Base-by-base conservation (phyloP, 2,113 vertebrate genomes). In the Myotis lucifugus region DNA sequence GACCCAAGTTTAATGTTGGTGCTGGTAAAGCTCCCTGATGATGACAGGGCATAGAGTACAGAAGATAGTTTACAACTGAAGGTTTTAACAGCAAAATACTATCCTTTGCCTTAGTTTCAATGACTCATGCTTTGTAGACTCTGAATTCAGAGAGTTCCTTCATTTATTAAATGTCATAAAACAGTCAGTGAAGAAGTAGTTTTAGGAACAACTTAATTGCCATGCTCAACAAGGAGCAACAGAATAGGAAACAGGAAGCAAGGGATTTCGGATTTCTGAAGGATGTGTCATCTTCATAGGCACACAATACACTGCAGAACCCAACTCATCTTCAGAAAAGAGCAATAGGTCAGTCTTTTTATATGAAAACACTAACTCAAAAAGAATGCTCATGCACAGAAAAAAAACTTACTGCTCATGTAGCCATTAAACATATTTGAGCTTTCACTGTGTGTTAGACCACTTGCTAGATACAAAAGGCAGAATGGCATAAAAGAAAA, bases 141-240 rank as follows among this genome's bases (percentile, higher is more conserved):
- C 15, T 56, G 32, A 90, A 81, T 32, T 19, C 19, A 29, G n/a
- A 72, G 42, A 83, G 29, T 50, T 77, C 21, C 14, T 82, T 87
- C n/a, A 87, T 70, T 84, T 90, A 87, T 42, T 69, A 61, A 66
- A 34, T 42, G n/a, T 42, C 74, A 90, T 8, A 70, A 90, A 83
- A 73, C 40, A 78, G 37, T 77, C 29, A 79, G 10, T 72, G 73
- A 69, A 15, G 48, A 94, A 88, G 23, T 42, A 32, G 29, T 23
- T 82, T 88, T 40, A 56, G 61, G 67, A 84, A 87, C 70, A 76
- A 92, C 90, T 87, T 90, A 34, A 67, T 18, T 66, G 67, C 42
- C 32, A 56, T 52, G 3, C 10, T 92, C 21, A 88, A 21, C 48
- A 89, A 42, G 6, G 21, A 84, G 50, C 59, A 92, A 61, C 8